Evolutionary conservation across 2,113 vertebrate genomes (phyloP).

Genomic region (Saccopteryx bilineata): DNA sequence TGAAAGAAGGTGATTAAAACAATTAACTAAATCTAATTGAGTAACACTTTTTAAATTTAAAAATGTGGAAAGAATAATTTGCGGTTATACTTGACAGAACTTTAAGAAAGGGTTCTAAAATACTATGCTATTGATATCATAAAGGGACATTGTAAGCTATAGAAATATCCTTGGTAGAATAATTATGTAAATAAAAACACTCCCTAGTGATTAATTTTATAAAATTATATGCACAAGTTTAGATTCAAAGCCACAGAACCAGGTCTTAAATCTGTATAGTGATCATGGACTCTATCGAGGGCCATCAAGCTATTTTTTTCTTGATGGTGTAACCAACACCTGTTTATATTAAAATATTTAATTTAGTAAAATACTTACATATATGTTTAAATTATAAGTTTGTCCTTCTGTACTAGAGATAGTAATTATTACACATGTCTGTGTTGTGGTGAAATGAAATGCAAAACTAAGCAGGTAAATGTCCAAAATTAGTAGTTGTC

Average conservation of each 20-base stretch:
- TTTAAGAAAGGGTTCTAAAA: conserved; percentile 45
- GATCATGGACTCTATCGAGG: neutral
- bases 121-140: conserved; percentile 48
- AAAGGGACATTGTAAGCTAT: conserved; percentile 48
- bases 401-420: neutral
- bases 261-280: neutral
- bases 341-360: neutral
- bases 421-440: neutral
- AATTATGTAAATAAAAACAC: conserved; percentile 73
- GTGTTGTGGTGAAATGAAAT: neutral
- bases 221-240: conserved; percentile 52
- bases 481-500: neutral
- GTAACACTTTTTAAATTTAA: conserved; percentile 61
- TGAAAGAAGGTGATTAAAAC: conserved; percentile 62
- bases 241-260: conserved; percentile 24
- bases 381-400: neutral
- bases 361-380: neutral
- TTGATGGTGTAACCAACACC: neutral
- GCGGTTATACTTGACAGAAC: conserved; percentile 30
- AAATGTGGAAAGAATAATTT: conserved; percentile 60
- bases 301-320: neutral
- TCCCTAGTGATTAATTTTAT: conserved; percentile 60
- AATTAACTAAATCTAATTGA: conserved; percentile 77
- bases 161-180: conserved; percentile 27
- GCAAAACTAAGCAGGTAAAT: neutral